These are phyloP conservation scores for Pseudochirops cupreus DNA, from an alignment of 2,797 vertebrate species.

Conservation along the genomic window DNA sequence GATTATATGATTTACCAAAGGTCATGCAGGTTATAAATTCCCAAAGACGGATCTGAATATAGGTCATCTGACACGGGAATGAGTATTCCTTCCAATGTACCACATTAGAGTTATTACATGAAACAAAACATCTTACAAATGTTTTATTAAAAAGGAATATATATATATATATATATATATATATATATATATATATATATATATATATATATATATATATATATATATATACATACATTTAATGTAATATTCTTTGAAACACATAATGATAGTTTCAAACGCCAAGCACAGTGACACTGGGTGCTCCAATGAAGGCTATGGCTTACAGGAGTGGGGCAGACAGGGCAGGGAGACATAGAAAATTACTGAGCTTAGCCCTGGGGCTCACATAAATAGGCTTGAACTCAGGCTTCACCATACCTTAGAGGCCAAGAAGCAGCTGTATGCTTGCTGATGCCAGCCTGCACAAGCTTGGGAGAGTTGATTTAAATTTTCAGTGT, in stretches of 20 bases:
- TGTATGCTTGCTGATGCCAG: not conserved
- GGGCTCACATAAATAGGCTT: not conserved
- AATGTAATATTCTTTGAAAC: not conserved
- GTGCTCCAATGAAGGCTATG: not conserved
- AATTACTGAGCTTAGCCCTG: not conserved
- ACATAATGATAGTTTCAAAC: not conserved
- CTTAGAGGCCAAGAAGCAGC: not conserved
- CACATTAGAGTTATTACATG: constrained; percentile 32
- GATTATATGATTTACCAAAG: not conserved
- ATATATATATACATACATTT: no score
- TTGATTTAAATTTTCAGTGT: not conserved
- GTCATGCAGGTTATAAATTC: not conserved
- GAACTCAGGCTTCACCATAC: not conserved
- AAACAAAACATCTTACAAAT: not conserved
- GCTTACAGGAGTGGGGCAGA: not conserved
- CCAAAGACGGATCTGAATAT: not conserved
- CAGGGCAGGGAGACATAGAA: not conserved
- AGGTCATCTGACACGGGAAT: not conserved
- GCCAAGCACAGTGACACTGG: not conserved
- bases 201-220: no score
- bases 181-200: no score
- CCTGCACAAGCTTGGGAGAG: not conserved
- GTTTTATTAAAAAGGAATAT: no score
- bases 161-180: no score
- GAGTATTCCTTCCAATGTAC: not conserved